These are phyloP conservation scores for Alectura lathami DNA, from an alignment of 2,113 vertebrate genomes.

Conservation along the genomic window DNA sequence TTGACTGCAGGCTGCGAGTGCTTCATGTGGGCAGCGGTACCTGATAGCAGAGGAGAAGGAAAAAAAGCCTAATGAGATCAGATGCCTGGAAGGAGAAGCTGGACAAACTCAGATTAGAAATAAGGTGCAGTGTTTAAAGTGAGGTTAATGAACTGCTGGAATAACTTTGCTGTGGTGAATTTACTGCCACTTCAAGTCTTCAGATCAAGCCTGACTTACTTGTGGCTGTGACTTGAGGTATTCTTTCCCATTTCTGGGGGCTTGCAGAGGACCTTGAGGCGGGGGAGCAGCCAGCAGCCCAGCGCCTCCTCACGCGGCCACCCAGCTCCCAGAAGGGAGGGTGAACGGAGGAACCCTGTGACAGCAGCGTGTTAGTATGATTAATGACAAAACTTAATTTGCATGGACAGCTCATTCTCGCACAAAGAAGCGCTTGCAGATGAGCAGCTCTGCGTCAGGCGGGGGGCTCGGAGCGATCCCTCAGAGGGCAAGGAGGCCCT, in stretches of 20 bases:
- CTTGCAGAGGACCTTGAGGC: accelerated
- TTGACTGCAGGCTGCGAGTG: neutral
- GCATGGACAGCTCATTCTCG: neutral
- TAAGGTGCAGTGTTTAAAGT: neutral
- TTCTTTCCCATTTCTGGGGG: accelerated
- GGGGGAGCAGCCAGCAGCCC: accelerated
- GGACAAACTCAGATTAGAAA: neutral
- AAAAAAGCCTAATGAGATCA: neutral
- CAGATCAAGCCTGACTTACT: neutral
- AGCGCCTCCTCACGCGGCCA: accelerated
- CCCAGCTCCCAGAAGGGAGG: neutral
- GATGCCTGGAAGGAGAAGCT: neutral
- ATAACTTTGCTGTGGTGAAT: neutral
- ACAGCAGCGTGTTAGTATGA: neutral
- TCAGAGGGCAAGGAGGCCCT: neutral
- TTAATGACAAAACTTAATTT: neutral
- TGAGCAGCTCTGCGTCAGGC: neutral
- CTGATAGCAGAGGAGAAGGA: neutral
- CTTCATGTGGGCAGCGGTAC: neutral
- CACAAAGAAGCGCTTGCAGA: neutral
- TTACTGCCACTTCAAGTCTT: neutral
- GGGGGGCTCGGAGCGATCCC: neutral
- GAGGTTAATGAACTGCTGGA: constrained; percentile 9
- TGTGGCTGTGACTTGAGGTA: neutral
- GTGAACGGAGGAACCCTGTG: accelerated